Base-by-base conservation (phyloP, 92 coral and sea anemone genomes). In the Metridium senile region DNA sequence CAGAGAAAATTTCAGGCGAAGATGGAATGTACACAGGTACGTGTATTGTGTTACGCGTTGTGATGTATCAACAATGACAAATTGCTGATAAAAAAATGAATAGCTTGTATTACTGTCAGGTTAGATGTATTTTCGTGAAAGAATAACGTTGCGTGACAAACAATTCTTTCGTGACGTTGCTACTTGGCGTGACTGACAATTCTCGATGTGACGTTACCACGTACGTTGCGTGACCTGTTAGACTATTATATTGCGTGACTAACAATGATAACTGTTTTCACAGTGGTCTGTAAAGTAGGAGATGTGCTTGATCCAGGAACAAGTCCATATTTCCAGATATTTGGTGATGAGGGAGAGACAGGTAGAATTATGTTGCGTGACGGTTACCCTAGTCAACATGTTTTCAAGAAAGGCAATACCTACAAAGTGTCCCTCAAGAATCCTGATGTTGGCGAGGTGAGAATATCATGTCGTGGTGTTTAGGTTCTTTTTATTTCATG, bases 391-490 rank as follows among this genome's bases (percentile, higher is more conserved):
- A 77, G 54, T 17, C 79, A 74, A 23, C 97, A 91, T 69, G 76
- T 65, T 53, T 91, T 91, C 39, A 78, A 82, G 78, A 91, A 88
- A 62, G 93, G 87, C 71, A 79, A 88, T 72, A 88, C 93, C 0
- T 91, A 91, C 86, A 85, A 85, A 73, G 84, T 91, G 32, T 88
- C 93, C 22, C 78, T 88, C 46, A 88, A 79, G 64, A 84, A 82
- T 53, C 93, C 93, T 47, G 97, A 91, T 72, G 85, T 91, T 17
- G 97, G 97, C 56, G 85, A 89, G 97, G 97, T 90, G 51, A 33
- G 72, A n/a, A n/a, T n/a, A n/a, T n/a, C n/a, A n/a, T n/a, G n/a
- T n/a, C n/a, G n/a, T n/a, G n/a, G n/a, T n/a, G n/a, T n/a, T n/a
- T n/a, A n/a, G n/a, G n/a, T n/a, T n/a, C n/a, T n/a, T n/a, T n/a